Percentiles rank a stretch among this genome's conserved stretches.
These are phyloP conservation scores for Drosophila jambulina DNA, from an alignment of 1,140 invertebrate species.

Conservation along the genomic window DNA sequence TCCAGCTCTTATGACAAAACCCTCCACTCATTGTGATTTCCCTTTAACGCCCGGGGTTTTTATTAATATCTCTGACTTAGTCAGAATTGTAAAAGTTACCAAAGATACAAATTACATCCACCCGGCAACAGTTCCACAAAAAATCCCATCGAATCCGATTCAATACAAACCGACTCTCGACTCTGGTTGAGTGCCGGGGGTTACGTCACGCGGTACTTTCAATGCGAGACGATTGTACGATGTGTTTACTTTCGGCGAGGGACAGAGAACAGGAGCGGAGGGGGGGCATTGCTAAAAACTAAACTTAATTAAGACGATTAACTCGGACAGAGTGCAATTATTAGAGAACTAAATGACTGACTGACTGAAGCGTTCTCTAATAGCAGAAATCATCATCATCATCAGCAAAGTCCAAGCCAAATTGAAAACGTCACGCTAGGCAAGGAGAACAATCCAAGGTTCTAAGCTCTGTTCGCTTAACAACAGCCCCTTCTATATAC, in stretches of 20 bases:
- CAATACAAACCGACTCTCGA: constrained; percentile 3
- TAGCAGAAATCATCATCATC: constrained; percentile 20
- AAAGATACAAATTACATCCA: constrained; percentile 9
- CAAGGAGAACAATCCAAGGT: constrained; percentile 35
- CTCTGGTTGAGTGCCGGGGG: constrained; percentile 3
- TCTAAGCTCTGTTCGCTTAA: constrained; percentile 1
- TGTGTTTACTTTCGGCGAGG: constrained; percentile 42
- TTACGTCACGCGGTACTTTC: constrained; percentile 46
- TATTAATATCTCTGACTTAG: constrained; percentile 9
- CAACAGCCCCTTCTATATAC: neutral
- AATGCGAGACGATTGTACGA: constrained; percentile 32
- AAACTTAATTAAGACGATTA: constrained; percentile 61
- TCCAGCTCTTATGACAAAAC: neutral
- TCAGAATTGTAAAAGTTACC: constrained; percentile 11
- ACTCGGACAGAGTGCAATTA: constrained; percentile 40
- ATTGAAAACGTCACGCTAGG: constrained; percentile 54
- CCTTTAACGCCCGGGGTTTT: neutral
- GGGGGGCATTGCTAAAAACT: neutral
- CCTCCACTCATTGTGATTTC: neutral
- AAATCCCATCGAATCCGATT: neutral
- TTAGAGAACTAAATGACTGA: constrained; percentile 17
- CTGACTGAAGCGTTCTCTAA: constrained; percentile 28
- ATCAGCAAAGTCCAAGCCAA: constrained; percentile 21
- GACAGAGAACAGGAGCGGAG: neutral
- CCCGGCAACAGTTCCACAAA: constrained; percentile 20